Evolutionary conservation across 2,113 vertebrate genomes (phyloP).

Genomic region (Tachysurus vachellii): DNA sequence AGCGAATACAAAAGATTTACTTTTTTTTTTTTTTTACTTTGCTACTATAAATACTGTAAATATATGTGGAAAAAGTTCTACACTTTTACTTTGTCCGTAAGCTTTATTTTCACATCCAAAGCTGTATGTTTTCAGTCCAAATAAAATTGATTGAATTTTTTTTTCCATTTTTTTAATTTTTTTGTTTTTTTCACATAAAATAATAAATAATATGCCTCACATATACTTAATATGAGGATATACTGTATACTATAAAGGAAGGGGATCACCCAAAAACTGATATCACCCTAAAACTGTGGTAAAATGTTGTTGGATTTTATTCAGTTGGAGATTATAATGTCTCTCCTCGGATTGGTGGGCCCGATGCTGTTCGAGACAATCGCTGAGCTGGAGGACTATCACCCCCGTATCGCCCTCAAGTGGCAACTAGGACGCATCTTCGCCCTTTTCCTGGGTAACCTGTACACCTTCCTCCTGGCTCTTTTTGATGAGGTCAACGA

Average conservation of each 20-base stretch:
- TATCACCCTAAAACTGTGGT: background rate
- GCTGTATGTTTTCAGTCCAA: background rate
- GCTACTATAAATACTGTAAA: no score
- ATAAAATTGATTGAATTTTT: background rate
- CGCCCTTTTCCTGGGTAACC: slow-evolving; percentile 94
- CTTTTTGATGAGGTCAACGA: slow-evolving; percentile 95
- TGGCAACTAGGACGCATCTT: slow-evolving; percentile 98
- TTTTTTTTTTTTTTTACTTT: no score
- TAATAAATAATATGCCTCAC: background rate
- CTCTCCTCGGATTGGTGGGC: slow-evolving; percentile 92
- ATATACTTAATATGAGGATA: no score
- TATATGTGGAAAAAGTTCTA: no score
- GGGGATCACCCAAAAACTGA: background rate
- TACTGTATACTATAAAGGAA: no score
- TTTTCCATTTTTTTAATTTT: background rate
- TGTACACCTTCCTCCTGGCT: slow-evolving; percentile 94
- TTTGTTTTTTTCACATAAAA: background rate
- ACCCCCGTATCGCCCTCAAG: slow-evolving; percentile 92
- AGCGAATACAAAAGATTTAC: background rate
- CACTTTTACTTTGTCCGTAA: background rate
- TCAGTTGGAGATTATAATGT: slow-evolving; percentile 78
- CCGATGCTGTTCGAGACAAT: slow-evolving; percentile 97
- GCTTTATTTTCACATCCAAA: background rate
- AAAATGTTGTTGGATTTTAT: background rate
- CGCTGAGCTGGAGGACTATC: slow-evolving; percentile 91